phyloP scores from a whole-genome alignment of 2,113 vertebrate species.

The Pipra filicauda region DNA sequence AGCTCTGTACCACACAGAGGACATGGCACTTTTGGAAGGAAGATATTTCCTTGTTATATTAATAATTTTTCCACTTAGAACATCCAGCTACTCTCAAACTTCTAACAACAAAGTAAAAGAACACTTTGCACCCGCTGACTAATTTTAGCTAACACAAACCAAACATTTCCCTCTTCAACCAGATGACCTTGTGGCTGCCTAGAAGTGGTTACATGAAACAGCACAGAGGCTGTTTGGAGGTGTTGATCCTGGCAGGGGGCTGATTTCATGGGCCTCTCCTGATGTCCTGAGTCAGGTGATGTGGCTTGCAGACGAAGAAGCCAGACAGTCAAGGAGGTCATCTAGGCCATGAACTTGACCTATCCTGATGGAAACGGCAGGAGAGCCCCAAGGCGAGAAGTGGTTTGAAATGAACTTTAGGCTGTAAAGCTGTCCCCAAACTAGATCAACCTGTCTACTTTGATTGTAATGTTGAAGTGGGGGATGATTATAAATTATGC shows the following conservation, averaged over 20 bases:
- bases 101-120: constrained; percentile 12
- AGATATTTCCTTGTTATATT: neutral
- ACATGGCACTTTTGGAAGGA: neutral
- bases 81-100: neutral
- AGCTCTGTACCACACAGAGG: neutral
- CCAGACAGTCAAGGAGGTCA: neutral
- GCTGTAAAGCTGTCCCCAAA: neutral
- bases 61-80: constrained; percentile 21
- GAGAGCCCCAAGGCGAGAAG: accelerated
- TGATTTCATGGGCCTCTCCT: neutral
- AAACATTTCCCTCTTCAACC: constrained; percentile 16
- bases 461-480: neutral
- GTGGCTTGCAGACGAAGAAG: neutral
- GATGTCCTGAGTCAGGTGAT: neutral
- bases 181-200: constrained; percentile 25
- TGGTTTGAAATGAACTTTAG: neutral
- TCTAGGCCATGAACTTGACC: neutral
- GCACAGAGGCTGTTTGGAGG: neutral
- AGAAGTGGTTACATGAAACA: neutral
- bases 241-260: neutral
- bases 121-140: neutral
- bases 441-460: neutral
- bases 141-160: constrained; percentile 51
- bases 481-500: neutral
- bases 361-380: accelerated